Evolutionary conservation across 2,797 vertebrate species (phyloP), one percentile per base, ranked within the genome.

Genomic region (Anguilla marmorata): DNA sequence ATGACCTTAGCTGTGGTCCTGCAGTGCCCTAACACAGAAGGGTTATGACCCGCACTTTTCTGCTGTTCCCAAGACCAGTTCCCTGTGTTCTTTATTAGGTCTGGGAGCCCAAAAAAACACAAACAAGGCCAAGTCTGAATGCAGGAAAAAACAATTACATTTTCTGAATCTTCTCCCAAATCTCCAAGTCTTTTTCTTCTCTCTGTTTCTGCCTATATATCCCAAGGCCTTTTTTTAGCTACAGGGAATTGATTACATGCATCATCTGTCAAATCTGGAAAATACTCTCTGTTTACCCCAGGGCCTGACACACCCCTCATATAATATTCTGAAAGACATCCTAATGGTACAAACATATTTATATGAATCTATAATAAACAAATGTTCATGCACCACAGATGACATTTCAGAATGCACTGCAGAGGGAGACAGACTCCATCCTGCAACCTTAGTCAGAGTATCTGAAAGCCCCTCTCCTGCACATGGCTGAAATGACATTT

Each of bases 51-150:
- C 19, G 54, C 14, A 56, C 33, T 83, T 50, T 48, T 37, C 33
- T 83, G 79, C 21, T 7, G 8, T 27, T 72, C 27, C 27, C 9
- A 83, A 50, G 14, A n/a, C 1, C 80, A 83, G 27, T 60, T 60
- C 21, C 21, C 19, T 41, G 24, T 27, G 5, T 84, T 84, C 2
- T 24, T 30, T 52, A 33, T 86, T 92, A 97, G 96, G 93, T 96
- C 96, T 85, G 93, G 94, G 88, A 96, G 96, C 91, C 95, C 93
- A 90, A 96, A 95, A 95, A 92, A 96, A 90, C 94, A 96, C 96
- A 95, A 90, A 95, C 89, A 96, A 95, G 94, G 96, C 96, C 89
- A 96, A 95, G 93, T 96, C 93, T 92, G 96, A 96, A 95, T 95
- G 95, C 58, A 93, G 94, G 83, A 96, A 96, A 91, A 95, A 96